Conservation (phyloP, 92 coral and sea anemone genomes). For the Heteractis magnifica region DNA sequence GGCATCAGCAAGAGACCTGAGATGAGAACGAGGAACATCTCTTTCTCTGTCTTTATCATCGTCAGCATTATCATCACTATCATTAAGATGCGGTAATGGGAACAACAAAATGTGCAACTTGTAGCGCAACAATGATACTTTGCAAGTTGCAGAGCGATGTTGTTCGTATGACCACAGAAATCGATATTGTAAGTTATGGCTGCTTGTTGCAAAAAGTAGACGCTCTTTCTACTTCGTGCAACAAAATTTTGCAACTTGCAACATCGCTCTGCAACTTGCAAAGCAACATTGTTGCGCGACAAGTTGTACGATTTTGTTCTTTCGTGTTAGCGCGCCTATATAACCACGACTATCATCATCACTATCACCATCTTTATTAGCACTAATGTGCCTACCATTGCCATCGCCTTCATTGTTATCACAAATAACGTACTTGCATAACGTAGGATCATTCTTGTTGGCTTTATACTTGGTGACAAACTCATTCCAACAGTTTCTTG, state of each 20-base stretch:
- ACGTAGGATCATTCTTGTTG: slow-evolving; percentile 13
- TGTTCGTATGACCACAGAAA: no score
- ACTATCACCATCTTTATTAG: neutral
- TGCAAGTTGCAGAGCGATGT: no score
- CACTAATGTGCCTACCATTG: neutral
- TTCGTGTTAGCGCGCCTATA: neutral
- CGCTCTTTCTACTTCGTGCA: no score
- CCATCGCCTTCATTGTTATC: neutral
- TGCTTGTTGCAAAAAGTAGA: no score
- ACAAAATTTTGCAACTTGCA: no score
- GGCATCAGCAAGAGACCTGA: neutral
- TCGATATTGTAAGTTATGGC: no score
- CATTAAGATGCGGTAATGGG: neutral
- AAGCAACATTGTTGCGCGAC: no score
- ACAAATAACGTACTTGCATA: slow-evolving; percentile 8
- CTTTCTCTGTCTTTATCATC: neutral
- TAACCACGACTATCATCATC: neutral
- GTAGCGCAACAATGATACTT: no score
- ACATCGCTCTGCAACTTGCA: no score
- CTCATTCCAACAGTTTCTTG: slow-evolving; percentile 13
- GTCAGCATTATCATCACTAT: neutral
- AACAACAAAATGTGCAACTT: no score
- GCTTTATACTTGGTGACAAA: slow-evolving; percentile 6
- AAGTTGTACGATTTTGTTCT: no score
- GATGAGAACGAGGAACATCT: neutral